Conservation (phyloP, 2,797 vertebrate genomes). For the Megalops cyprinoides region DNA sequence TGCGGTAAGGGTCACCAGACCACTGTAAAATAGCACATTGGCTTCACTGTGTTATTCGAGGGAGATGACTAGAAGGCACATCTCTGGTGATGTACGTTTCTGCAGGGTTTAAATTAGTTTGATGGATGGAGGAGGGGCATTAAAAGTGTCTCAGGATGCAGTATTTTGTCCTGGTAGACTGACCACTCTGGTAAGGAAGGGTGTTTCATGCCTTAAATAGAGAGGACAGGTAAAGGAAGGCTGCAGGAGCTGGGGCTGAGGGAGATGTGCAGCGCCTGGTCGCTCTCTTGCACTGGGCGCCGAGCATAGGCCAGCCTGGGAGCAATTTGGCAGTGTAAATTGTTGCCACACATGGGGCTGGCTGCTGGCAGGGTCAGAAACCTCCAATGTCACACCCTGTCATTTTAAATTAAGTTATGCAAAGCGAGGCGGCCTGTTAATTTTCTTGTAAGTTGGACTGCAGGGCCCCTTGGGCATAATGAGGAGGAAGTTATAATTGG, state of each 20-base stretch:
- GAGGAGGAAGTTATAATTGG: conserved; percentile 87
- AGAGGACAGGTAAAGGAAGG: neutral
- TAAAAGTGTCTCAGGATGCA: neutral
- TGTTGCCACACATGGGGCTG: conserved; percentile 86
- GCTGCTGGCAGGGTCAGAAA: conserved; percentile 88
- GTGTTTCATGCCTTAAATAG: neutral
- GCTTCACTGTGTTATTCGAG: neutral
- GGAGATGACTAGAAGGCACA: neutral
- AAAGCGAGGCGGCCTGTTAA: conserved; percentile 82
- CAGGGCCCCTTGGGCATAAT: conserved; percentile 79
- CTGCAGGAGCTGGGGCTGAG: neutral
- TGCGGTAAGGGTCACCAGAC: neutral
- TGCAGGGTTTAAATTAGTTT: neutral
- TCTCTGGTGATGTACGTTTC: neutral
- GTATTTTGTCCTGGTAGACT: neutral
- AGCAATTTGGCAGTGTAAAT: conserved; percentile 90
- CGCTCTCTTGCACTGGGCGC: conserved; percentile 62
- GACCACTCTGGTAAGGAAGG: neutral
- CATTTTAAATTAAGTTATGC: conserved; percentile 99
- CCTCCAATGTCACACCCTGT: conserved; percentile 93
- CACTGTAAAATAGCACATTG: neutral
- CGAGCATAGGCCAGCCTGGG: conserved; percentile 74
- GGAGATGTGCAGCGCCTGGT: conserved; percentile 16
- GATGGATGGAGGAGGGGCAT: neutral
- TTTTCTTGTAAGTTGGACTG: conserved; percentile 75